Percentiles rank a stretch among this genome's conserved stretches.
These are phyloP conservation scores for Brachyhypopomus gauderio DNA, from an alignment of 2,113 vertebrate species.

Conservation along the genomic window DNA sequence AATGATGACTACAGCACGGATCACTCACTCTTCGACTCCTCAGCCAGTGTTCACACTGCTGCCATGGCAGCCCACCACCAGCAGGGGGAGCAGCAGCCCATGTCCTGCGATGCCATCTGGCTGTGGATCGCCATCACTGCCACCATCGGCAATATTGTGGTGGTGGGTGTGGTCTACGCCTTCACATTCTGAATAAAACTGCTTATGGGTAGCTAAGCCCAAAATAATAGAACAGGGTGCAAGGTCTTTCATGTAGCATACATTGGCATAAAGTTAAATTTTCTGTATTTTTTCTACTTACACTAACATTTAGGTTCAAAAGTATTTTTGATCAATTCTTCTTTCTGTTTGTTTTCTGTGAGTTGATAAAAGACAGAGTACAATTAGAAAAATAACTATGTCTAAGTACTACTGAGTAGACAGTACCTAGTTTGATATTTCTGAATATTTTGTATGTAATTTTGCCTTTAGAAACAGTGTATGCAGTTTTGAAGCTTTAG, in stretches of 20 bases:
- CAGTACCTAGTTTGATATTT: not conserved
- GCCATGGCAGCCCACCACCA: slow-evolving; percentile 75
- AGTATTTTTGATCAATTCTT: not conserved
- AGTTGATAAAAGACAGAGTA: not conserved
- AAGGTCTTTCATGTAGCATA: not conserved
- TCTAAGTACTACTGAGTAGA: too few relatives aligned
- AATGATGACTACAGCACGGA: slow-evolving; percentile 94
- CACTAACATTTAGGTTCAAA: not conserved
- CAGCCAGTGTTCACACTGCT: slow-evolving; percentile 84
- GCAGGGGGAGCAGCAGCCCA: slow-evolving; percentile 82
- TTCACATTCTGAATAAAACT: slow-evolving; percentile 87
- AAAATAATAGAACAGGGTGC: not conserved
- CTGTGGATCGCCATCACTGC: slow-evolving; percentile 98
- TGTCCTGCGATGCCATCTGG: slow-evolving; percentile 93
- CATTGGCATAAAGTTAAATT: not conserved
- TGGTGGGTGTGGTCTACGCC: slow-evolving; percentile 94
- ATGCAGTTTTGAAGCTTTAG: slow-evolving; percentile 35
- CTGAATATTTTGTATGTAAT: slow-evolving; percentile 22
- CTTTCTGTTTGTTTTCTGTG: not conserved
- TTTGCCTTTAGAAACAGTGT: slow-evolving; percentile 18
- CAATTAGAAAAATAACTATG: not conserved
- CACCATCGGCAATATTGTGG: slow-evolving; percentile 96
- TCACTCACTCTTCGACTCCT: slow-evolving; percentile 96
- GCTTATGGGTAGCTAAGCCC: not conserved
- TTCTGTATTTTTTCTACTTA: not conserved